A percentile compares a stretch with the other conserved stretches of the same genome.
Conservation (phyloP, 2,797 vertebrate species). For the Diceros bicornis region DNA sequence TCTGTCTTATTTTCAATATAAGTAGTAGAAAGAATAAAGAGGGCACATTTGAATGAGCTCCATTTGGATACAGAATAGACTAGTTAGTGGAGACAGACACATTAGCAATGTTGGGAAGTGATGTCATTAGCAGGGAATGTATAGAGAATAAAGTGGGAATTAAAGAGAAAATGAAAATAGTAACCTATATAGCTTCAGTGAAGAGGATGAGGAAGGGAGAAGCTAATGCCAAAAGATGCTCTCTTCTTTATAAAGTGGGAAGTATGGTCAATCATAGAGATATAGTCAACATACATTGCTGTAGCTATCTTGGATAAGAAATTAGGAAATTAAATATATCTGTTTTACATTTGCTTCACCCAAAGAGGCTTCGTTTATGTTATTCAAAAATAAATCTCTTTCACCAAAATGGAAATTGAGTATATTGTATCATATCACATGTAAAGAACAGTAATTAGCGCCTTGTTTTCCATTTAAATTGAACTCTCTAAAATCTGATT, state of each 20-base stretch:
- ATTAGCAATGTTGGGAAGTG: not conserved
- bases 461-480: not conserved
- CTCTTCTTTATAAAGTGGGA: not conserved
- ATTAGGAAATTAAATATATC: not conserved
- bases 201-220: not conserved
- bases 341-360: not conserved
- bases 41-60: not conserved
- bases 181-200: not conserved
- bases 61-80: not conserved
- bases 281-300: not conserved
- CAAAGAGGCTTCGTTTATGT: not conserved
- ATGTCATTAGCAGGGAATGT: not conserved
- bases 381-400: not conserved
- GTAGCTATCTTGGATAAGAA: not conserved
- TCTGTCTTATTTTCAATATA: not conserved
- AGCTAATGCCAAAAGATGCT: not conserved
- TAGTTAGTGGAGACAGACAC: no score
- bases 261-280: not conserved
- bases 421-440: not conserved
- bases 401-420: not conserved
- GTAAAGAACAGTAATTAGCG: not conserved
- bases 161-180: not conserved
- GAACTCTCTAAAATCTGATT: not conserved
- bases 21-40: not conserved
- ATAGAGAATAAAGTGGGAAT: not conserved